Conservation (phyloP, 2,888 invertebrate species). For the Ectemnius continuus region DNA sequence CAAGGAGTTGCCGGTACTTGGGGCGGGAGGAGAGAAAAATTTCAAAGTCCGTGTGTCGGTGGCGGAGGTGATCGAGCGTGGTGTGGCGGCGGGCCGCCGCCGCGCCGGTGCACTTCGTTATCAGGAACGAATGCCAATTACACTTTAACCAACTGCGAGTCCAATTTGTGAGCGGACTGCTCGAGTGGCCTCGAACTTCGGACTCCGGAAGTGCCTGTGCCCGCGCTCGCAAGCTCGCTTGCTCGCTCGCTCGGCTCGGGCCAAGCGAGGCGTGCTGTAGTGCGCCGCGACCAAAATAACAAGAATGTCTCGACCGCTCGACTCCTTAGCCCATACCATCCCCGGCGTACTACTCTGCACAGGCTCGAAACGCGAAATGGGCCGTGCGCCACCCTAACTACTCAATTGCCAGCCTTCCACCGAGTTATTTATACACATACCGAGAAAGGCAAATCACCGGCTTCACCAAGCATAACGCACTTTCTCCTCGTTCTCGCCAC, state of each 20-base stretch:
- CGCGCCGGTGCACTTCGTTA: slow-evolving; percentile 59
- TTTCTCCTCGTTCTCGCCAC: background rate
- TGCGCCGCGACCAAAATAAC: slow-evolving; percentile 64
- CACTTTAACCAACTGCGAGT: slow-evolving; percentile 70
- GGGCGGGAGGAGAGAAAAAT: slow-evolving; percentile 13
- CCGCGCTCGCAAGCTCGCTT: slow-evolving; percentile 24
- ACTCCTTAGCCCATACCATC: background rate
- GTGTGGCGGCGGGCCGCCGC: slow-evolving; percentile 19
- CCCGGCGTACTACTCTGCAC: slow-evolving; percentile 7
- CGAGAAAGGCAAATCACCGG: no score
- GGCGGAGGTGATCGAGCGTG: slow-evolving; percentile 6
- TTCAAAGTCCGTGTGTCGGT: slow-evolving; percentile 8
- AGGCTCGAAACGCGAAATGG: slow-evolving; percentile 41
- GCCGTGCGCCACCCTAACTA: slow-evolving; percentile 33
- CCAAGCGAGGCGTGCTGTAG: slow-evolving; percentile 65
- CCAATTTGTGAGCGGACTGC: slow-evolving; percentile 74
- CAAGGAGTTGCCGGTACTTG: background rate
- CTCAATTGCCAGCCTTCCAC: slow-evolving; percentile 35
- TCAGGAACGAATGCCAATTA: slow-evolving; percentile 75
- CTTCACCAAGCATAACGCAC: background rate
- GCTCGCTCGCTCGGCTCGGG: no score
- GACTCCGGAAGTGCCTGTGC: slow-evolving; percentile 63
- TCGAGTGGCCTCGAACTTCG: slow-evolving; percentile 74
- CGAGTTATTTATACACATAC: slow-evolving; percentile 27
- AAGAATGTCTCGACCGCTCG: slow-evolving; percentile 60